Evolutionary conservation across 2,888 invertebrate genomes (phyloP).

Genomic region (Ametastegia equiseti): DNA sequence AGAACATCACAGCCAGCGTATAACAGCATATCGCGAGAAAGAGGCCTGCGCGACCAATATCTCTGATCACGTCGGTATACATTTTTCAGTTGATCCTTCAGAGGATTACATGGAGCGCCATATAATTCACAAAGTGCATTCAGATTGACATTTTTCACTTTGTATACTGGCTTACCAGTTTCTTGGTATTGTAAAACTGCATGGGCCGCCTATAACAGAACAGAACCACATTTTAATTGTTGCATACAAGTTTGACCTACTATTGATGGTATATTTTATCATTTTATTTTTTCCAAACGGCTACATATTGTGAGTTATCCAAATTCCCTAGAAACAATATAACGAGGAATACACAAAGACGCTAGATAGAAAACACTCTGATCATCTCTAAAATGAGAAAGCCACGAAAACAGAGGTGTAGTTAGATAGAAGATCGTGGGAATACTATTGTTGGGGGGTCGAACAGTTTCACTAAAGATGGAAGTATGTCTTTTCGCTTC

Average conservation of each 20-base stretch:
- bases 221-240: not conserved
- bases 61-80: slow-evolving; percentile 91
- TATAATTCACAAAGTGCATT: slow-evolving; percentile 95
- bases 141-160: slow-evolving; percentile 94
- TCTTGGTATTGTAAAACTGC: slow-evolving; percentile 94
- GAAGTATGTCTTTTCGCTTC: not conserved
- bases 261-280: too few relatives aligned
- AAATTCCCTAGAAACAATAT: not conserved
- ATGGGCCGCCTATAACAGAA: slow-evolving; percentile 84
- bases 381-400: not conserved
- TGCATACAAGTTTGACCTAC: too few relatives aligned
- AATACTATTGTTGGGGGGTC: slow-evolving; percentile 17
- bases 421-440: slow-evolving; percentile 17
- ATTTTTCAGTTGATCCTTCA: slow-evolving; percentile 93
- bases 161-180: slow-evolving; percentile 93
- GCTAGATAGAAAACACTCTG: not conserved
- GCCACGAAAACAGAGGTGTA: not conserved
- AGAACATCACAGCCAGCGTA: slow-evolving; percentile 94
- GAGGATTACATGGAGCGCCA: slow-evolving; percentile 91
- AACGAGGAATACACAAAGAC: not conserved
- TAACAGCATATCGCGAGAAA: slow-evolving; percentile 93
- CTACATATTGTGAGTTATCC: not conserved
- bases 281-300: too few relatives aligned
- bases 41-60: slow-evolving; percentile 93
- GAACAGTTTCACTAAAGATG: slow-evolving; percentile 8